A percentile compares a stretch with the other conserved stretches of the same genome.
phyloP scores from a whole-genome alignment of 2,113 vertebrate species.

The Dasyprocta punctata region DNA sequence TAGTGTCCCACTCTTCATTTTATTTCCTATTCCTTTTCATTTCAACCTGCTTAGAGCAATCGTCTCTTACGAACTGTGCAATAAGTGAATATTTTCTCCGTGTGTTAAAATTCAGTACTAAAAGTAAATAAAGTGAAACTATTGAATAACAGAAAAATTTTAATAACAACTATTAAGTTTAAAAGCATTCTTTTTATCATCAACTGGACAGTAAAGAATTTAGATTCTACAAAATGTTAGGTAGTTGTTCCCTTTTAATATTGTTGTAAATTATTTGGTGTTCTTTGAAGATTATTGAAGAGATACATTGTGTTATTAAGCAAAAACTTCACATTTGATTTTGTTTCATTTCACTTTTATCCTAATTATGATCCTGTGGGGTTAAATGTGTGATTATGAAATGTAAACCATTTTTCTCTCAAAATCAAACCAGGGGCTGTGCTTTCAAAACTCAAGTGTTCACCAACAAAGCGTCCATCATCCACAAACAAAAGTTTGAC shows the following conservation, averaged over 20 bases:
- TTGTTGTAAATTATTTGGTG: not conserved
- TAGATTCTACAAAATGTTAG: not conserved
- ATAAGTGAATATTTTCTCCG: not conserved
- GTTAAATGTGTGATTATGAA: not conserved
- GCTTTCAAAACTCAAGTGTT: slow-evolving; percentile 50
- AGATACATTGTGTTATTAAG: not conserved
- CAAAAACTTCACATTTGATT: slow-evolving; percentile 19
- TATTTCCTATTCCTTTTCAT: not conserved
- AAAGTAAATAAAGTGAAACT: not conserved
- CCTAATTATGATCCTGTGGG: not conserved
- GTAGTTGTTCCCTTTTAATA: not conserved
- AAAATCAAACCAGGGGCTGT: slow-evolving; percentile 36
- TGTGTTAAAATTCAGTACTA: not conserved
- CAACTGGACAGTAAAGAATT: not conserved
- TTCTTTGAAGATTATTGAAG: not conserved
- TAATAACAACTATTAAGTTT: not conserved
- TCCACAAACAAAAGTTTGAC: not conserved
- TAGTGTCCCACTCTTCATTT: not conserved
- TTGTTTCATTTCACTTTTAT: not conserved
- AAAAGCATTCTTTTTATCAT: not conserved
- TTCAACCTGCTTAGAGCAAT: slow-evolving; percentile 33
- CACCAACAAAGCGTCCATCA: not conserved
- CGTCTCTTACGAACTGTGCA: not conserved
- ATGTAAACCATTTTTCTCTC: slow-evolving; percentile 50
- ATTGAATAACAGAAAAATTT: not conserved